Base-by-base conservation (phyloP, 2,888 invertebrate genomes). In the Himalopsyche anomala region DNA sequence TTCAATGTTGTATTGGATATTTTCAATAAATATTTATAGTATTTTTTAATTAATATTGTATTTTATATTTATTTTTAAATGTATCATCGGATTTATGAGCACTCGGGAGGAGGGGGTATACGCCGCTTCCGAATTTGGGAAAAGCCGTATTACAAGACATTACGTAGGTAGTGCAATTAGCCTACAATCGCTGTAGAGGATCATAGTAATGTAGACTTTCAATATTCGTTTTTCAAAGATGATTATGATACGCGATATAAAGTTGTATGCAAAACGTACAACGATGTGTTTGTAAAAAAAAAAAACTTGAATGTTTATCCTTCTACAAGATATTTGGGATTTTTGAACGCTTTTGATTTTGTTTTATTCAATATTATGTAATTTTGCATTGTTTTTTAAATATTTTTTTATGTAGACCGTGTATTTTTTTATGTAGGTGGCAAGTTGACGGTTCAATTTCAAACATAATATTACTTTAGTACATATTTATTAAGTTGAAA, bases 141-240 rank as follows among this genome's bases (percentile, higher is more conserved):
- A 79, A 45, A 28, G 74, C 74, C n/a, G 74, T 79, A 84, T 88
- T 88, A 88, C 88, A 88, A 86, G 82, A 87, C 79, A 87, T 84
- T 83, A 87, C 80, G 86, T 88, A 88, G 88, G 87, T 88, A 87
- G 88, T 80, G 88, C 88, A 86, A 80, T 87, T 85, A 87, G 88
- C 85, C 87, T 86, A 87, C 88, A 87, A 84, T 87, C 86, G 88
- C 88, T 85, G 87, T 88, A 88, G 88, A 85, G 80, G 42, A 87
- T 85, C 82, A 88, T 84, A 87, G 74, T 74, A 74, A 74, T 74
- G 74, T 74, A 74, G 88, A 84, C 83, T 86, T 87, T 86, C 87
- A 84, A 85, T 80, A 87, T 87, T 87, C 83, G 83, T 88, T 88
- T 88, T 54, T 40, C 84, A 86, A 84, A 86, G 38, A 74, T 74